Evolutionary conservation across 2,113 vertebrate species (phyloP).

Genomic region (Oreochromis spilurus): DNA sequence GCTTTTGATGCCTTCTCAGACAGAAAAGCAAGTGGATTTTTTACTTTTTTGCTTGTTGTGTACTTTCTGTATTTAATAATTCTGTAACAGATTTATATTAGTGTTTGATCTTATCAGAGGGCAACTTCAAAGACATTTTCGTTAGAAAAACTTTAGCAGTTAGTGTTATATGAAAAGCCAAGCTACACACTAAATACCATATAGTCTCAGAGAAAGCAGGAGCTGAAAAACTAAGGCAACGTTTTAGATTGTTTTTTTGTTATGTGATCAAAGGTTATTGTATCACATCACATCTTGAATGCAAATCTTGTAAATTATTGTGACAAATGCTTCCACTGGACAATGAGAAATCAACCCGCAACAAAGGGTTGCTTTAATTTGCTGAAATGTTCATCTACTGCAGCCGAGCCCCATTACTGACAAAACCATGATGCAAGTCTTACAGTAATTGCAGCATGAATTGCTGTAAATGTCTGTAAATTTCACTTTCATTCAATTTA

Average conservation of each 20-base stretch:
- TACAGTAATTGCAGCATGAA: neutral
- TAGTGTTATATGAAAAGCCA: slow-evolving; percentile 3
- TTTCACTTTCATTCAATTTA: neutral
- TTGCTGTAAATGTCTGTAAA: neutral
- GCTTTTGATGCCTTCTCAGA: slow-evolving; percentile 36
- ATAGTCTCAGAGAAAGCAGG: neutral
- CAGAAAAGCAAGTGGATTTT: neutral
- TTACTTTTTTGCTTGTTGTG: neutral
- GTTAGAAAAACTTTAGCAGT: slow-evolving; percentile 4
- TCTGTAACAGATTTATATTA: slow-evolving; percentile 39
- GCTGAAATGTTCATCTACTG: neutral
- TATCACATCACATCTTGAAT: neutral
- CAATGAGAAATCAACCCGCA: neutral
- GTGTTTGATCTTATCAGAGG: slow-evolving; percentile 67
- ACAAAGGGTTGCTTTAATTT: neutral
- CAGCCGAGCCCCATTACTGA: neutral
- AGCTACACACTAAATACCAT: neutral
- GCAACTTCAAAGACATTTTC: slow-evolving; percentile 64
- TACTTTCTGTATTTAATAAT: slow-evolving; percentile 34
- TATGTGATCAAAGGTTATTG: slow-evolving; percentile 32
- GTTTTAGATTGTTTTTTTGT: neutral
- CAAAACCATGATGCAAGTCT: slow-evolving; percentile 12
- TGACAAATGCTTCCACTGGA: neutral
- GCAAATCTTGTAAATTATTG: neutral
- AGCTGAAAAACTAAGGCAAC: neutral